phyloP scores from a whole-genome alignment of 2,888 invertebrate species.

The Noctua janthina region DNA sequence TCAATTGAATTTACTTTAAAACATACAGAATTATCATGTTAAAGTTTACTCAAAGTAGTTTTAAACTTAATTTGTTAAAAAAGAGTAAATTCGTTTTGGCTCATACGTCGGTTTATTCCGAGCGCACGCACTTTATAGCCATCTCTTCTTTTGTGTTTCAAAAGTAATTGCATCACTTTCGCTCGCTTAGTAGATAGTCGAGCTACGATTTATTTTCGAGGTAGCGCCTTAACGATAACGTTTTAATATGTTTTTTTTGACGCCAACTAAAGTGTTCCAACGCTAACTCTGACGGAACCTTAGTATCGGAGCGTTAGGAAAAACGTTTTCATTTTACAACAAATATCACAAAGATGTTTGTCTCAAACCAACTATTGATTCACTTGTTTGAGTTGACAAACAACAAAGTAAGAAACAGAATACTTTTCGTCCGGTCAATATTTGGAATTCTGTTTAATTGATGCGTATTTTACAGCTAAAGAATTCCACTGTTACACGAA shows the following conservation, averaged over 20 bases:
- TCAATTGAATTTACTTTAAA: too few species aligned
- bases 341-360: constrained; percentile 19
- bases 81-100: too few species aligned
- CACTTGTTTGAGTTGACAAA: constrained; percentile 58
- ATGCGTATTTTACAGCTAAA: constrained; percentile 77
- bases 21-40: too few species aligned
- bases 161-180: too few species aligned
- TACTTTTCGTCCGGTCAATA: constrained; percentile 58
- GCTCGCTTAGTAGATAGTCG: too few species aligned
- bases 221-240: too few species aligned
- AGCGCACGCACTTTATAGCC: too few species aligned
- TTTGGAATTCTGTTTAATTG: constrained; percentile 75
- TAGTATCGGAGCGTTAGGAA: background rate
- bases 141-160: too few species aligned
- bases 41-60: too few species aligned
- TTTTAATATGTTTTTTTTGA: background rate
- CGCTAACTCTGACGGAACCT: background rate
- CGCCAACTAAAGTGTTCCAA: background rate
- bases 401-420: constrained; percentile 51
- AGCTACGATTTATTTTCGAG: too few species aligned
- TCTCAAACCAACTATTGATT: constrained; percentile 39
- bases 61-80: too few species aligned
- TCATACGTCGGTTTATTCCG: too few species aligned
- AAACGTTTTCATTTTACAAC: background rate
- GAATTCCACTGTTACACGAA: constrained; percentile 79